These are phyloP conservation scores for Drosophila hawaiiensis DNA, from an alignment of 2,888 invertebrate genomes.

Conservation along the genomic window DNA sequence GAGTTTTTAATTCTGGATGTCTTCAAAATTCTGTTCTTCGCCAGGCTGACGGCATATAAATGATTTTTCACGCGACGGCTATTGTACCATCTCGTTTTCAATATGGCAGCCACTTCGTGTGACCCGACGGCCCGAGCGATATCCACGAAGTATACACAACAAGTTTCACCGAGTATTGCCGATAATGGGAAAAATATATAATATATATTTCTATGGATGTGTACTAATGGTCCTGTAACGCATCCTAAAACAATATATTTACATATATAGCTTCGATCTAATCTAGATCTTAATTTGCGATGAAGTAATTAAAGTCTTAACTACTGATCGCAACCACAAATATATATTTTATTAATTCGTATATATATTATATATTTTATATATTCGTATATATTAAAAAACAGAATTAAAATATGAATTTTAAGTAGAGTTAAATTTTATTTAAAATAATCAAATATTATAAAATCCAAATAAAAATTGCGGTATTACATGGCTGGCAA, in stretches of 20 bases:
- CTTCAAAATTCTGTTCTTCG: not conserved
- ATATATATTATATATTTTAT: not conserved
- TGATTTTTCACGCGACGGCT: conserved; percentile 67
- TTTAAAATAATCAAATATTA: not conserved
- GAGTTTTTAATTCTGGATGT: not conserved
- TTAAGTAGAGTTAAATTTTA: not conserved
- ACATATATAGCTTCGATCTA: no score
- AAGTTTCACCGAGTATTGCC: conserved; percentile 34
- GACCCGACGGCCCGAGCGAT: conserved; percentile 31
- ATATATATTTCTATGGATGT: not conserved
- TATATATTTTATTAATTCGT: not conserved
- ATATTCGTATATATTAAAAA: not conserved
- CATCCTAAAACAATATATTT: not conserved
- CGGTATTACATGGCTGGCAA: conserved; percentile 34
- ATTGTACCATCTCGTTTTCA: conserved; percentile 53
- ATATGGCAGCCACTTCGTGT: conserved; percentile 78
- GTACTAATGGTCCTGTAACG: not conserved
- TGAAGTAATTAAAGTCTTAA: not conserved
- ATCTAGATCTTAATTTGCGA: no score
- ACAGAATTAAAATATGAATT: not conserved
- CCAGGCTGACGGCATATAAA: conserved; percentile 14
- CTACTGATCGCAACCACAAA: conserved; percentile 19
- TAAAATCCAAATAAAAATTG: not conserved
- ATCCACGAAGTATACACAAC: conserved; percentile 55
- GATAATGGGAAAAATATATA: conserved; percentile 38